Conservation (phyloP, 1,140 invertebrate genomes). For the Cardiocondyla obscurior region DNA sequence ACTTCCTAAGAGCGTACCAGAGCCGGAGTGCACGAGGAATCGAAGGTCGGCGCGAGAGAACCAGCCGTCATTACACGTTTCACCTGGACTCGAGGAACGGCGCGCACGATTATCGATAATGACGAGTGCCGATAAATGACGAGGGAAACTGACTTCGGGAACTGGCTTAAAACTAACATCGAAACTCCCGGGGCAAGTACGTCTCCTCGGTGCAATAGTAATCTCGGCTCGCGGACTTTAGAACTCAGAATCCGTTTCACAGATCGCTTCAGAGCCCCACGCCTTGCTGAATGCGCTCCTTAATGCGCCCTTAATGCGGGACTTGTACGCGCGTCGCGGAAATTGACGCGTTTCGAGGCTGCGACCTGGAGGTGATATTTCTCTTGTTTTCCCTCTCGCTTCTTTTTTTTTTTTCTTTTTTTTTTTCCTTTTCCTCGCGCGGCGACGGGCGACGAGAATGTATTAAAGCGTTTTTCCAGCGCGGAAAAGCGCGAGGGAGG, state of each 20-base stretch:
- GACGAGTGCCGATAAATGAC: slow-evolving; percentile 17
- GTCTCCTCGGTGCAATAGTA: slow-evolving; percentile 20
- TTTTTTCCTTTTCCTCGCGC: slow-evolving; percentile 10
- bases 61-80: background rate
- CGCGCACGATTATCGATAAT: slow-evolving; percentile 14
- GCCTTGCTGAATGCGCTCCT: slow-evolving; percentile 40
- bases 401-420: background rate
- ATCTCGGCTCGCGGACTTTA: slow-evolving; percentile 42
- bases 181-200: background rate
- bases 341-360: slow-evolving; percentile 64
- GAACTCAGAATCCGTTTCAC: slow-evolving; percentile 41
- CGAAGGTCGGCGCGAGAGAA: background rate
- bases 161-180: background rate
- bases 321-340: slow-evolving; percentile 44
- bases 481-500: slow-evolving; percentile 54
- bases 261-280: slow-evolving; percentile 12
- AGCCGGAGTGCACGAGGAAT: background rate
- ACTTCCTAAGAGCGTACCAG: background rate
- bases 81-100: background rate
- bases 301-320: slow-evolving; percentile 61
- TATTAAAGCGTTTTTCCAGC: slow-evolving; percentile 72
- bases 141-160: background rate
- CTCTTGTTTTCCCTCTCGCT: slow-evolving; percentile 14
- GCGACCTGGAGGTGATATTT: slow-evolving; percentile 39
- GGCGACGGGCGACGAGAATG: slow-evolving; percentile 65